Evolutionary conservation across 2,888 invertebrate species (phyloP), one percentile per base, ranked within the genome.

Genomic region (Epiblema foenella): DNA sequence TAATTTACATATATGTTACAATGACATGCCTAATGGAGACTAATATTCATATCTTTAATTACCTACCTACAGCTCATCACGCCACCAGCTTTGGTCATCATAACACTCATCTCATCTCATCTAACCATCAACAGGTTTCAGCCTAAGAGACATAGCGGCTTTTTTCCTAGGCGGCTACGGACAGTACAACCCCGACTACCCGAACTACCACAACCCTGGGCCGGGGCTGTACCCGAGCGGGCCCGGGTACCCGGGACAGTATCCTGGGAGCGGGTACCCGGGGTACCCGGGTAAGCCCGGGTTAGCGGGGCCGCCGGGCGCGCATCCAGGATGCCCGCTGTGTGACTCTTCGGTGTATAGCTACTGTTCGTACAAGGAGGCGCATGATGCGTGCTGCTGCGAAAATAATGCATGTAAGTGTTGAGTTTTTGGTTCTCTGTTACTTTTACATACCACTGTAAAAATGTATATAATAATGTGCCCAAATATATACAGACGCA

Each of bases 361-460:
- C 77, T 97, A 97, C 85, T 97, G 97, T 83, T 95, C 95, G 0
- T 94, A 96, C 72, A 97, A 96, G 87, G 91, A 97, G 70, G 92
- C 95, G 5, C 97, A 97, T 79, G 97, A 97, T 81, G 94, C 96
- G 0, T 97, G 97, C 82, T 97, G 97, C 82, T 97, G 97, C 78
- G 94, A 94, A 76, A 90, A 94, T 79, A 79, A 84, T 65, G 81
- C 83, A 24, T 92, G 94, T 94, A 77, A 93, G 92, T 91, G 33
- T 33, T 46, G 15, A n/a, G 0, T 5, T 42, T 42, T 5, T 42
- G 42, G 42, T 33, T 33, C 33, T 33, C 2, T 29, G 29, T 2
- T 29, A 29, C 29, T 29, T 29, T 29, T 29, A 29, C 29, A 2
- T 29, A 29, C 29, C 2, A 5, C 29, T 29, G 29, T 5, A 29